These are phyloP conservation scores for Pectinophora gossypiella DNA, from an alignment of 1,140 invertebrate genomes.

Conservation along the genomic window DNA sequence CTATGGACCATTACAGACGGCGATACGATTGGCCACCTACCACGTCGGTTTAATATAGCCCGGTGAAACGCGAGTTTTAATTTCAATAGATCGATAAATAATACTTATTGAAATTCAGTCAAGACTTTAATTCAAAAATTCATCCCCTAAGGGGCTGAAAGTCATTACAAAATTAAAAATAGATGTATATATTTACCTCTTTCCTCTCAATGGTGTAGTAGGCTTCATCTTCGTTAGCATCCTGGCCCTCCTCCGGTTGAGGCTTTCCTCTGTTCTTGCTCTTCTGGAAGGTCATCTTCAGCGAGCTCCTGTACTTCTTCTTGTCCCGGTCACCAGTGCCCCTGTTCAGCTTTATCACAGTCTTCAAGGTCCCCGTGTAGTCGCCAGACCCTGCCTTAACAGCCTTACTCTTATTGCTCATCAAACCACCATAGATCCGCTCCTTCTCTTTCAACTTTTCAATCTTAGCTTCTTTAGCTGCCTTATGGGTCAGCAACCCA, in stretches of 20 bases:
- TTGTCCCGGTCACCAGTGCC: conserved; percentile 54
- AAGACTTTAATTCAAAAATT: too few species aligned
- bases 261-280: conserved; percentile 78
- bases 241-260: conserved; percentile 65
- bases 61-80: too few species aligned
- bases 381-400: conserved; percentile 60
- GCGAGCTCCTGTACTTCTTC: conserved; percentile 79
- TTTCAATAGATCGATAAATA: too few species aligned
- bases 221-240: conserved; percentile 77
- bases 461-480: conserved; percentile 75
- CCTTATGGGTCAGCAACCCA: conserved; percentile 79
- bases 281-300: conserved; percentile 89
- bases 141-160: too few species aligned
- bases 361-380: conserved; percentile 86
- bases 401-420: conserved; percentile 72
- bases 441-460: conserved; percentile 77
- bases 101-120: too few species aligned
- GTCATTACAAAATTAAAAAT: too few species aligned
- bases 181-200: conserved; percentile 81
- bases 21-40: too few species aligned
- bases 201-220: conserved; percentile 85
- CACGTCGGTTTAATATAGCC: too few species aligned
- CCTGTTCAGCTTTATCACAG: conserved; percentile 83
- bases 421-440: conserved; percentile 73
- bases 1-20: too few species aligned